Percentiles rank a stretch among this genome's conserved stretches.
These are phyloP conservation scores for Lasius fuliginosus DNA, from an alignment of 2,888 invertebrate genomes.

Conservation along the genomic window DNA sequence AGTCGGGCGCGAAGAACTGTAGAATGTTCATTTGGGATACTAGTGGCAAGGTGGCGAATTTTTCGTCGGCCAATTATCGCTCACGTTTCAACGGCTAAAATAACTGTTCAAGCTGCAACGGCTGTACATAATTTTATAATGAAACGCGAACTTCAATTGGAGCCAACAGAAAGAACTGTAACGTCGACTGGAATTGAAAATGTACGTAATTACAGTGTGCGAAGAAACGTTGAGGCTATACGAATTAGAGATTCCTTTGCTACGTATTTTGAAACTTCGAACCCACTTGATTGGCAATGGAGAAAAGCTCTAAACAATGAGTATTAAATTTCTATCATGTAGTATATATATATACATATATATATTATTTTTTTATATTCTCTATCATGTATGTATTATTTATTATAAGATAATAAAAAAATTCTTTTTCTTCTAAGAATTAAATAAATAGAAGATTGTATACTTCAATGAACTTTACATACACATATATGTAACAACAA, in stretches of 20 bases:
- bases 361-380: too few species aligned
- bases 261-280: constrained; percentile 25
- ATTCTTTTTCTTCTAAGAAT: not conserved
- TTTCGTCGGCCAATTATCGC: constrained; percentile 58
- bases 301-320: constrained; percentile 22
- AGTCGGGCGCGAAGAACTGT: constrained; percentile 60
- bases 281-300: constrained; percentile 28
- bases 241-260: constrained; percentile 14
- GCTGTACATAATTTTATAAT: constrained; percentile 62
- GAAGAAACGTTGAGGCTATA: constrained; percentile 16
- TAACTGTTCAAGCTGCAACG: constrained; percentile 59
- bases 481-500: constrained; percentile 1
- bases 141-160: constrained; percentile 16
- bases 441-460: not conserved
- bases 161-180: not conserved
- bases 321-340: constrained; percentile 23
- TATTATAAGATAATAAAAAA: not conserved
- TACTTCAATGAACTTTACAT: not conserved
- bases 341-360: not conserved
- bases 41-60: constrained; percentile 60
- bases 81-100: constrained; percentile 30
- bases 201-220: constrained; percentile 7
- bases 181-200: constrained; percentile 14
- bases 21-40: constrained; percentile 65
- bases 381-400: not conserved